phyloP scores from a whole-genome alignment of 2,113 vertebrate species.

The Osmerus mordax region DNA sequence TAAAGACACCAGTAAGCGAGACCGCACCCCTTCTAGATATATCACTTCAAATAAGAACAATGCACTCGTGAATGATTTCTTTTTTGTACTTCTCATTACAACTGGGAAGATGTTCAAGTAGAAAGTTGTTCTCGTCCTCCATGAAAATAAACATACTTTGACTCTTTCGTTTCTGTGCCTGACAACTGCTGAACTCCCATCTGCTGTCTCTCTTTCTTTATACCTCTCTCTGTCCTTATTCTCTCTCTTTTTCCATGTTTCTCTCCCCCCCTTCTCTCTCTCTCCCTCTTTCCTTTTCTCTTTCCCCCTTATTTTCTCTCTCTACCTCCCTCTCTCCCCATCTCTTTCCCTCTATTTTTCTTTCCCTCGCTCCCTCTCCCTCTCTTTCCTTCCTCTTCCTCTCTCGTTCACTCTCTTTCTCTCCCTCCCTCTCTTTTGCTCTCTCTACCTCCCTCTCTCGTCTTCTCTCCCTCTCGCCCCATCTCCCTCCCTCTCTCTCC shows the following conservation, averaged over 20 bases:
- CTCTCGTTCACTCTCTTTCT: background rate
- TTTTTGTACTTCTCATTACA: slow-evolving; percentile 1
- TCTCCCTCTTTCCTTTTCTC: background rate
- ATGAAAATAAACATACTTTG: too few relatives aligned
- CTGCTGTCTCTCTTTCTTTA: too few relatives aligned
- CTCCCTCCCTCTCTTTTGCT: background rate
- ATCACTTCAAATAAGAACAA: slow-evolving; percentile 31
- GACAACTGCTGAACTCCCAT: too few relatives aligned
- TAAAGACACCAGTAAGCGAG: slow-evolving; percentile 32
- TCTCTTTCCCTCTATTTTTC: background rate
- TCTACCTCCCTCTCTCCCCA: background rate
- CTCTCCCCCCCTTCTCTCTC: background rate
- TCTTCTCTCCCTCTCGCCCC: background rate
- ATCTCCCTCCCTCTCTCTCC: background rate
- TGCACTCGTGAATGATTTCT: background rate
- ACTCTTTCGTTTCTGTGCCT: too few relatives aligned
- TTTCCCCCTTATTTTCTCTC: background rate
- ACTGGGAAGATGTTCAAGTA: too few relatives aligned
- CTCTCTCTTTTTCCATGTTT: background rate
- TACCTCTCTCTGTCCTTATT: too few relatives aligned
- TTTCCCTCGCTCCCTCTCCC: background rate
- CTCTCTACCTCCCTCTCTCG: background rate
- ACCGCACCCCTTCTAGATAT: too few relatives aligned
- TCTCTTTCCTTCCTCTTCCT: background rate
- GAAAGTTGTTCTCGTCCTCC: too few relatives aligned